Percentiles rank a stretch among this genome's conserved stretches.
These are phyloP conservation scores for Cephus cinctus DNA, from an alignment of 1,140 invertebrate species.

Conservation along the genomic window DNA sequence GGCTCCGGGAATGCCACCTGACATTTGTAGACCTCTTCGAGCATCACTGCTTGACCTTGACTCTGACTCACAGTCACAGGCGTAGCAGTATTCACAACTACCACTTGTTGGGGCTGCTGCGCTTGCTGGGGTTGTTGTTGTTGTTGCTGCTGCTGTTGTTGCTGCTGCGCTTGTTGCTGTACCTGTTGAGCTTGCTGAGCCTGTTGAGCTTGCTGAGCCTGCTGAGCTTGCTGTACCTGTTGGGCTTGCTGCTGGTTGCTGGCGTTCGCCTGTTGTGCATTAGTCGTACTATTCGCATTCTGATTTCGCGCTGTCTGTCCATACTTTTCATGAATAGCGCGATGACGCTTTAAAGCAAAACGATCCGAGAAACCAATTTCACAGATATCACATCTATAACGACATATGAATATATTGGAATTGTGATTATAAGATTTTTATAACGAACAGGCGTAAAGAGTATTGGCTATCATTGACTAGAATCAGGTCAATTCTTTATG, in stretches of 20 bases:
- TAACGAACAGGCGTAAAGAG: not conserved
- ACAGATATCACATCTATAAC: conserved; percentile 80
- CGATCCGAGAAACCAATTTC: conserved; percentile 83
- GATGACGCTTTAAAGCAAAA: conserved; percentile 75
- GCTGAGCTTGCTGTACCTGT: conserved; percentile 37
- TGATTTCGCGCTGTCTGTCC: conserved; percentile 58
- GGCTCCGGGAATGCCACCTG: conserved; percentile 57
- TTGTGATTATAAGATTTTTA: conserved; percentile 1
- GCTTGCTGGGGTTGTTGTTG: conserved; percentile 32
- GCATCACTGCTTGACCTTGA: conserved; percentile 51
- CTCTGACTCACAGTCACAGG: conserved; percentile 52
- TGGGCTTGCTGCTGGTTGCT: conserved; percentile 46
- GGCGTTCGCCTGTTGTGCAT: conserved; percentile 44
- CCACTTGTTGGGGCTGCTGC: conserved; percentile 48
- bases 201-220: conserved; percentile 34
- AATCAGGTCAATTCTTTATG: conserved; percentile 9
- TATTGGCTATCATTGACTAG: conserved; percentile 11
- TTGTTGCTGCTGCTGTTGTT: conserved; percentile 13
- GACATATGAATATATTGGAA: conserved; percentile 6
- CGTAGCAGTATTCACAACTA: conserved; percentile 51
- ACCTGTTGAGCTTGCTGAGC: conserved; percentile 31
- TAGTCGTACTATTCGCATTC: conserved; percentile 44
- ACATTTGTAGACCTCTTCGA: conserved; percentile 58
- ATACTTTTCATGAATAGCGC: conserved; percentile 77
- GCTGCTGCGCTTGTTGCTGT: conserved; percentile 16